Conservation (phyloP, 23 tunicate species). For the Trididemnum clinides region DNA sequence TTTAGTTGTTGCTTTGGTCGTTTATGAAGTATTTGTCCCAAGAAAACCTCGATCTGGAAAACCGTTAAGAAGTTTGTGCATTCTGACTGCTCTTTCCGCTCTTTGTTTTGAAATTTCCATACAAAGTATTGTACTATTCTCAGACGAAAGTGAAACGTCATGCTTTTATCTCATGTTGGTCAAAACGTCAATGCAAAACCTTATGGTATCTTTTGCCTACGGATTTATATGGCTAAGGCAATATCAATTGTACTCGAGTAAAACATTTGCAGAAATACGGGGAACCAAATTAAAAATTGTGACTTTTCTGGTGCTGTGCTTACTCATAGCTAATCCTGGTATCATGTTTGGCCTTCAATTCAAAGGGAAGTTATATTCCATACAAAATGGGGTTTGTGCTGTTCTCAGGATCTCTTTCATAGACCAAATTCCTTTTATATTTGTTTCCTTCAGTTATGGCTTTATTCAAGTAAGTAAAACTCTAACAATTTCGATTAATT, state of each 20-base stretch:
- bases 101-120: slow-evolving; percentile 4
- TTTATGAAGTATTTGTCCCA: background rate
- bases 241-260: slow-evolving; percentile 19
- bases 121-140: slow-evolving; percentile 15
- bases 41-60: slow-evolving; percentile 19
- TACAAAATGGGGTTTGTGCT: slow-evolving; percentile 12
- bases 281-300: background rate
- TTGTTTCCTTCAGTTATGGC: slow-evolving; percentile 39
- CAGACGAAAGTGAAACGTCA: background rate
- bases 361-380: slow-evolving; percentile 15
- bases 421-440: background rate
- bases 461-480: slow-evolving; percentile 44
- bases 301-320: slow-evolving; percentile 7
- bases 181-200: slow-evolving; percentile 38
- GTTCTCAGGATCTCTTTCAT: background rate
- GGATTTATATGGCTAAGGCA: slow-evolving; percentile 46
- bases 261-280: slow-evolving; percentile 19
- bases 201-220: slow-evolving; percentile 20
- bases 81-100: slow-evolving; percentile 11
- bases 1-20: slow-evolving; percentile 1
- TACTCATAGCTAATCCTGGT: slow-evolving; percentile 30
- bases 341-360: slow-evolving; percentile 53
- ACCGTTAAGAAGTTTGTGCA: slow-evolving; percentile 9
- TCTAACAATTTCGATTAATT: too few species aligned
- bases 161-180: slow-evolving; percentile 18